Percentiles rank a stretch among this genome's conserved stretches.
Evolutionary conservation across 1,140 invertebrate genomes (phyloP).

Genomic region (Zaprionus inermis): DNA sequence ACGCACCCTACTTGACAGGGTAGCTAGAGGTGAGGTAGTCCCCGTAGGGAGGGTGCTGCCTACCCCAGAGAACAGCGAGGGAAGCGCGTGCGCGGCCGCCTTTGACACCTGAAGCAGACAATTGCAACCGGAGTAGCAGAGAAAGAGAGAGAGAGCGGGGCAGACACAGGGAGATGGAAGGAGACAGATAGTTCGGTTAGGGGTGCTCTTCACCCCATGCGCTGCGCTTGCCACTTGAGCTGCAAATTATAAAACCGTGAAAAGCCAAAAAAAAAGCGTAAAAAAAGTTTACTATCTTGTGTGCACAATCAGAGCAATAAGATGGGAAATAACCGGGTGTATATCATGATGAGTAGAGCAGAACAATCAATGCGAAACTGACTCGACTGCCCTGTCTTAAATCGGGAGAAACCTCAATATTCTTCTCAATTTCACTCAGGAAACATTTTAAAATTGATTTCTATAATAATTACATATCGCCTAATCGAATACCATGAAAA

Average conservation of each 20-base stretch:
- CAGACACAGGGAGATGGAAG: not conserved
- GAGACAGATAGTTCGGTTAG: not conserved
- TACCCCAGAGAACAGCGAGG: conserved; percentile 34
- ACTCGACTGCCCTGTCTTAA: too few species aligned
- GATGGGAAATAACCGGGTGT: not conserved
- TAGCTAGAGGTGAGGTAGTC: conserved; percentile 14
- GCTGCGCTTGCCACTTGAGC: conserved; percentile 54
- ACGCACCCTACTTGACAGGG: conserved; percentile 32
- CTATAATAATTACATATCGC: too few species aligned
- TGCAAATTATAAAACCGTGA: conserved; percentile 79
- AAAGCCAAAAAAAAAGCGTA: conserved; percentile 34
- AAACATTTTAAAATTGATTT: too few species aligned
- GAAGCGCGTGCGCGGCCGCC: conserved; percentile 64
- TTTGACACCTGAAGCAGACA: conserved; percentile 72
- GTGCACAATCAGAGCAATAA: conserved; percentile 34
- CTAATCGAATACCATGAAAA: too few species aligned
- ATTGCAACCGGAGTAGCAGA: conserved; percentile 49
- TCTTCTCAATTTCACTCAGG: too few species aligned
- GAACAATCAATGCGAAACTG: too few species aligned
- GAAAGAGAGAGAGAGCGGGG: not conserved
- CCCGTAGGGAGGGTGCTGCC: too few species aligned
- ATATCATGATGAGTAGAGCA: too few species aligned
- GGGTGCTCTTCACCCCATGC: not conserved
- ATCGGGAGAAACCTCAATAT: too few species aligned
- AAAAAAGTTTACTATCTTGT: conserved; percentile 31